Evolutionary conservation across 1,140 invertebrate species (phyloP), one percentile per base, ranked within the genome.

Genomic region (Micrasema longulum): DNA sequence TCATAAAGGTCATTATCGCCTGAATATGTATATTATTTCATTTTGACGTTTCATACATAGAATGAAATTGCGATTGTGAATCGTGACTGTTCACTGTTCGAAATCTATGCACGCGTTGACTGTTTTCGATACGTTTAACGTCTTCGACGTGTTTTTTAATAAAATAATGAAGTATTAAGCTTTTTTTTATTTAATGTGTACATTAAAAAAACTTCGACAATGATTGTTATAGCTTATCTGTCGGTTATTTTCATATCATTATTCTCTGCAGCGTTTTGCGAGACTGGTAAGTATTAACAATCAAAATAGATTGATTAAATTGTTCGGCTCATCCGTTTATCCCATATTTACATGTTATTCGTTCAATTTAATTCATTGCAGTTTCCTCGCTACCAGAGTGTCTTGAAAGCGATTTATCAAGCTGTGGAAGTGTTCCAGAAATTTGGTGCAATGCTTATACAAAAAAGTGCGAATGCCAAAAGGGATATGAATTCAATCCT

Each of bases 401-500:
- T 45, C 38, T 7, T n/a, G 57, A 20, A 43, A 45, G 11, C 10
- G 48, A 66, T 31, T 31, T 72, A 31, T 57, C 38, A 18, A 52
- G 10, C n/a, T 75, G 74, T 23, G 70, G 60, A n/a, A 22, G 60
- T 47, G 7, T 16, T 52, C 36, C 48, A 45, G 31, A 11, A 75
- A 83, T 75, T 76, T 81, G 64, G 35, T 84, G 83, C 70, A 79
- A 77, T 47, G 62, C 78, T 36, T 75, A 64, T 5, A 74, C 77
- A 5, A 18, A 53, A 1, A 48, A 78, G 43, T 84, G 84, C 65
- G 76, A 77, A 71, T 84, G 83, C 72, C 22, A 79, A 11, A 66
- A 74, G 0, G 79, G 79, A 6, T 83, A 77, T 68, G 68, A 77
- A 4, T 69, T 66, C 26, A 66, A 75, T 69, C 53, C 63, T 5